Evolutionary conservation across 2,797 vertebrate species (phyloP), one percentile per base, ranked within the genome.

Genomic region (Clarias pachynema): DNA sequence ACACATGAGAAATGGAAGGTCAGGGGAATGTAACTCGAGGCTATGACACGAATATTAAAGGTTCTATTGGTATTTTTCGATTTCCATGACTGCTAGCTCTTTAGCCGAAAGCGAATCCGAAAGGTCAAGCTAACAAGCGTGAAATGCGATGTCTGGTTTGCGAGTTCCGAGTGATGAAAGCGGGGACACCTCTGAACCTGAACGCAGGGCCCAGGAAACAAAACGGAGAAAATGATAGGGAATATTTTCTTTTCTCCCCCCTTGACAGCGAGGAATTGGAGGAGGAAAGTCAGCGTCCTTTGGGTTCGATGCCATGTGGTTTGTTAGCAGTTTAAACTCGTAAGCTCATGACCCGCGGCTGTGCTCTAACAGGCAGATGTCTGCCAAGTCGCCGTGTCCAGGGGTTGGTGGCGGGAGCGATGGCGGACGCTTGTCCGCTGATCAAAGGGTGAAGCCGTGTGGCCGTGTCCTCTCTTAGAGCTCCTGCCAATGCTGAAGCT

Each of bases 351-450:
- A 92, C 94, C 93, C 83, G 86, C 85, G 94, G 94, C 91, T 91
- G 89, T 86, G 81, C 87, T 90, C 91, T 94, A 95, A 95, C 93
- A 94, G 94, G 91, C 92, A 92, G 89, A 91, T 93, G 92, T 93
- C 92, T 92, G 91, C 90, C 90, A 83, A 89, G 90, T 92, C 90
- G 89, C 89, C 86, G 69, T 85, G 92, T 92, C 90, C 89, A 86
- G 89, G 85, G 80, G 87, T 69, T 84, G 75, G 87, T 87, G 84
- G 89, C 86, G 44, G 87, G 86, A 84, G 87, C 74, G 86, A 83
- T 86, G 86, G 87, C 82, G 79, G 88, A 89, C 88, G 87, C 85
- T 83, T 89, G 87, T 89, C 87, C 86, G 73, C 88, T 90, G 92
- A 94, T 93, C 93, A 93, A 90, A 93, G 78, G 90, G 90, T 92